A percentile compares a stretch with the other conserved stretches of the same genome.
Conservation (phyloP, 2,888 invertebrate genomes). For the Cephus pygmeus region DNA sequence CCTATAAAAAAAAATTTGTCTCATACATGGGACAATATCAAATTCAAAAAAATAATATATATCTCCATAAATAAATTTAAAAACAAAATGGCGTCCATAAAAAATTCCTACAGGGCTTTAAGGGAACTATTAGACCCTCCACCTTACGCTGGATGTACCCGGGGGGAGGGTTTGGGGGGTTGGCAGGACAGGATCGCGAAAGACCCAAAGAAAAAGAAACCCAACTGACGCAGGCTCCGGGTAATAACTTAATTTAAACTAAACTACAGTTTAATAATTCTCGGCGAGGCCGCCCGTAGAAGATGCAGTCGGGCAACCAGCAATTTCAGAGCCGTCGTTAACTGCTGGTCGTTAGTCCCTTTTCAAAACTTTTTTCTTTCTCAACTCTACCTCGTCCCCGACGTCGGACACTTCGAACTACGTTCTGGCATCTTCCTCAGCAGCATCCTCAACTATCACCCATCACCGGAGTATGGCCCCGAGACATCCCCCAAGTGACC, state of each 20-base stretch:
- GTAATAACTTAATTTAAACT: slow-evolving; percentile 68
- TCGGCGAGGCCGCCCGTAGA: slow-evolving; percentile 54
- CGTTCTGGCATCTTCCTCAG: slow-evolving; percentile 13
- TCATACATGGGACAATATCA: not conserved
- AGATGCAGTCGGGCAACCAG: slow-evolving; percentile 62
- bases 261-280: slow-evolving; percentile 68
- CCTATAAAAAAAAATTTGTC: not conserved
- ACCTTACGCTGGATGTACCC: not conserved
- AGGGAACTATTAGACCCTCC: not conserved
- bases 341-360: slow-evolving; percentile 67
- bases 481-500: not conserved
- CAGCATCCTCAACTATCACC: slow-evolving; percentile 14
- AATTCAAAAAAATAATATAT: not conserved
- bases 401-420: not conserved
- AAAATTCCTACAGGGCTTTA: not conserved
- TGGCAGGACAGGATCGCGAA: not conserved
- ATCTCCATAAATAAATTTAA: not conserved
- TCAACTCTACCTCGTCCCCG: slow-evolving; percentile 32
- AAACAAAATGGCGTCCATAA: not conserved
- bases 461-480: not conserved
- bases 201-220: not conserved
- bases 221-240: slow-evolving; percentile 57
- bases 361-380: slow-evolving; percentile 65
- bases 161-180: not conserved
- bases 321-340: slow-evolving; percentile 67